These are phyloP conservation scores for Drosophila aff. DNA, from an alignment of 1,140 invertebrate species.

Conservation along the genomic window DNA sequence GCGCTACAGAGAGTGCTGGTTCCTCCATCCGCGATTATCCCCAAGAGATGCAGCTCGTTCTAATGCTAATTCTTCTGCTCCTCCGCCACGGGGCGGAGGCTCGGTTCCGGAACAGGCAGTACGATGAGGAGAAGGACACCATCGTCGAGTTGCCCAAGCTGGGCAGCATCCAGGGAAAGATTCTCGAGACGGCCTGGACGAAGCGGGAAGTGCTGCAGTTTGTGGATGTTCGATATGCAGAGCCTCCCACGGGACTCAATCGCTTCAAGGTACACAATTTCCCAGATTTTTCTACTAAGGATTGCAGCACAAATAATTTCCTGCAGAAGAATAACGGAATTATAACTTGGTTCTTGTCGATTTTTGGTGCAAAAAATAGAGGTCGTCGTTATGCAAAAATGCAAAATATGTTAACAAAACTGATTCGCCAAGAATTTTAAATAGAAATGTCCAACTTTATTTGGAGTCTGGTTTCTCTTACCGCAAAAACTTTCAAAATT, in stretches of 20 bases:
- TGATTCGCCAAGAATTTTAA: constrained; percentile 30
- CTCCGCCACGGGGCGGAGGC: constrained; percentile 15
- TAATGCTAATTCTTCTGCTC: not conserved
- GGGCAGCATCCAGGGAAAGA: constrained; percentile 75
- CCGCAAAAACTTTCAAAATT: constrained; percentile 43
- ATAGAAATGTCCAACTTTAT: constrained; percentile 45
- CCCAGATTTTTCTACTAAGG: not conserved
- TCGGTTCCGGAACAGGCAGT: constrained; percentile 43
- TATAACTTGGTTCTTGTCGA: not conserved
- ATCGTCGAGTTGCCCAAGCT: constrained; percentile 76
- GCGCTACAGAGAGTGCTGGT: constrained; percentile 47
- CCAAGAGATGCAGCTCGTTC: constrained; percentile 38
- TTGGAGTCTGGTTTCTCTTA: constrained; percentile 29
- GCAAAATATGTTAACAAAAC: constrained; percentile 11
- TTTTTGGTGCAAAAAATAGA: constrained; percentile 18
- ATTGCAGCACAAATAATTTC: no score
- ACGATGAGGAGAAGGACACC: constrained; percentile 76
- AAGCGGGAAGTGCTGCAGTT: constrained; percentile 79
- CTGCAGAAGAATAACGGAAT: not conserved
- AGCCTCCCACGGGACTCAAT: constrained; percentile 76
- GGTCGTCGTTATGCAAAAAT: constrained; percentile 22
- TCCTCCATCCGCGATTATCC: constrained; percentile 24
- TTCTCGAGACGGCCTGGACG: constrained; percentile 76
- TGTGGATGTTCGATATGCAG: constrained; percentile 79
- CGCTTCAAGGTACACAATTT: constrained; percentile 74